Percentiles rank a stretch among this genome's conserved stretches.
Evolutionary conservation across 2,888 invertebrate genomes (phyloP).

Genomic region (Argyra leucocephala): DNA sequence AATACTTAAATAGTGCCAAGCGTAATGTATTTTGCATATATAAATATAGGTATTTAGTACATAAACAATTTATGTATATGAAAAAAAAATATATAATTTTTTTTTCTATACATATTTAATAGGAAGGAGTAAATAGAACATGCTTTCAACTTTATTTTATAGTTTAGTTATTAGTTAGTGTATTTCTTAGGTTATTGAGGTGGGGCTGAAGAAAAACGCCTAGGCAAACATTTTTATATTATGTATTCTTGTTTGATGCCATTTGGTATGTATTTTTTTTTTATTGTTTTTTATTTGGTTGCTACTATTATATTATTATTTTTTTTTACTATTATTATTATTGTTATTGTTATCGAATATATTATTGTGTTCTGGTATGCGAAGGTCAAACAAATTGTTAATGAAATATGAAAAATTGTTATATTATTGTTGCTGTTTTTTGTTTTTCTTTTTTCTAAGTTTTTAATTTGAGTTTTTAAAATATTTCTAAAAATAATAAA

Average conservation of each 20-base stretch:
- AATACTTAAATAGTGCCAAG: too few species aligned
- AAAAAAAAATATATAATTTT: too few species aligned
- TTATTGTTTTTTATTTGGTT: background rate
- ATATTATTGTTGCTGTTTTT: background rate
- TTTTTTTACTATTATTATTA: background rate
- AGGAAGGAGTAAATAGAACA: conserved; percentile 2
- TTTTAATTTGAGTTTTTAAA: background rate
- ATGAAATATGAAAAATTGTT: conserved; percentile 6
- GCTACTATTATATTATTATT: conserved; percentile 1
- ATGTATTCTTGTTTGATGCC: background rate
- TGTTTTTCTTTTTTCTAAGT: background rate
- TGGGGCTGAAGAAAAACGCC: conserved; percentile 1
- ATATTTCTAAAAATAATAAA: background rate
- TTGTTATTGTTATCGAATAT: conserved; percentile 11
- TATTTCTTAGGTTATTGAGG: background rate
- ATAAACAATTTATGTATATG: background rate
- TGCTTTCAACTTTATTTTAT: conserved; percentile 6
- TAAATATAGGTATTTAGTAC: background rate
- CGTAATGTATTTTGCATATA: too few species aligned
- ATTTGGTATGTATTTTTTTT: background rate
- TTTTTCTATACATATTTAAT: background rate
- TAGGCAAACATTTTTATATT: background rate
- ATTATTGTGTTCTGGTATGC: conserved; percentile 40
- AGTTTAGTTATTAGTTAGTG: too few species aligned
- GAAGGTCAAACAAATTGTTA: conserved; percentile 43